Evolutionary conservation across 2,797 vertebrate species (phyloP), one percentile per base, ranked within the genome.

Genomic region (Sciurus vulgaris): DNA sequence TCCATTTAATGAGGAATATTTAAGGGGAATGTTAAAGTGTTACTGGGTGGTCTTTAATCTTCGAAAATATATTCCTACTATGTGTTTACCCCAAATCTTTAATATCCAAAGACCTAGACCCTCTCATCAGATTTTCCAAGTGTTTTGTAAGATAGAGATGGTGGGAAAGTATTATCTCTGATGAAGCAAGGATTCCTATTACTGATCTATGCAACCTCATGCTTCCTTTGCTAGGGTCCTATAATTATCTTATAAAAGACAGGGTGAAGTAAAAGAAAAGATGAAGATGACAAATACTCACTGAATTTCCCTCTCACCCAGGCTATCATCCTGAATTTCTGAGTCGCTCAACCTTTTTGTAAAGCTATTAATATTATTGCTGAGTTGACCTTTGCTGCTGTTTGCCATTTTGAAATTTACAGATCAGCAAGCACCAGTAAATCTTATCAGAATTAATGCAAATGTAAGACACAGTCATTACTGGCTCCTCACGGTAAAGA

Each of bases 371-470:
- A 94, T 96, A 83, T 96, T 86, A 96, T 93, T 88, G 85, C 91
- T 79, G 12, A 44, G 4, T 95, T 97, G 97, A 97, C 97, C 97
- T 98, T 97, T 97, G 95, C 26, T 44, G 94, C 92, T 92, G 92
- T 95, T 94, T 97, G 98, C 94, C 97, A 97, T 97, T 96, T 97
- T 96, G 86, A 94, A 98, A 96, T 94, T 96, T 97, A 97, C 73
- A 96, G 96, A 97, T 96, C 97, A 97, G 94, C 89, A 86, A 98
- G 94, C 93, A 93, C 85, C 96, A 84, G 96, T 96, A 98, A 98
- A 98, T 97, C 97, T 96, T 98, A 97, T 96, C 96, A 97, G 96
- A 96, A 98, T 97, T 94, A 97, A 98, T 96, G 96, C 92, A 97
- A 94, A 98, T 98, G 86, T 83, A 96, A 97, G 95, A 94, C 94